phyloP scores from a whole-genome alignment of 1,140 invertebrate species.

The Heliconius eleuchia region DNA sequence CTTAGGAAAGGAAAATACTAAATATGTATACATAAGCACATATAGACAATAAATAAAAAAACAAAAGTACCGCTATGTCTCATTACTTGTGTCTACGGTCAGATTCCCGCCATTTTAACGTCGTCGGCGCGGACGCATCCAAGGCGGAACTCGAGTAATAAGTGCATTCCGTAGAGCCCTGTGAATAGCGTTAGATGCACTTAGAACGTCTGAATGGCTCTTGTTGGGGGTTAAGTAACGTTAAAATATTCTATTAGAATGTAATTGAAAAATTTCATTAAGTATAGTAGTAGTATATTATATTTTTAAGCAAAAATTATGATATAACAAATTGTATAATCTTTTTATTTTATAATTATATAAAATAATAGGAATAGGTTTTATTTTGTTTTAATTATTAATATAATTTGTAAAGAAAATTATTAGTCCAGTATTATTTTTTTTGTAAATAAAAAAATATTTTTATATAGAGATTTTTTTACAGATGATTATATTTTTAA shows the following conservation, averaged over 20 bases:
- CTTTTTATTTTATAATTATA: too few relatives aligned
- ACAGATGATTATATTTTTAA: too few relatives aligned
- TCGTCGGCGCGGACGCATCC: conserved; percentile 52
- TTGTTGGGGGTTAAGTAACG: conserved; percentile 32
- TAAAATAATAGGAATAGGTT: too few relatives aligned
- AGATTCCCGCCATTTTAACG: conserved; percentile 60
- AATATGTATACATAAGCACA: neutral
- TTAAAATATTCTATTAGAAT: neutral
- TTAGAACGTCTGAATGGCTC: conserved; percentile 61
- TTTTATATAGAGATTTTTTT: too few relatives aligned
- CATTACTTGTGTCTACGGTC: conserved; percentile 35
- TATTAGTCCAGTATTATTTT: too few relatives aligned
- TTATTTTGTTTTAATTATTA: too few relatives aligned
- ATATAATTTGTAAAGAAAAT: too few relatives aligned
- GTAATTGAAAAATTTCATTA: neutral
- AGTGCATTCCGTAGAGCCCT: conserved; percentile 58
- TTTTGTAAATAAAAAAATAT: too few relatives aligned
- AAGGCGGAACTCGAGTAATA: conserved; percentile 70
- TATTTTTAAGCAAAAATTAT: neutral
- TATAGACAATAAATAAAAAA: conserved; percentile 16
- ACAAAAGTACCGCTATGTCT: conserved; percentile 27
- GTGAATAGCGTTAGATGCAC: conserved; percentile 61
- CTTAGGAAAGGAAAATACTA: too few relatives aligned
- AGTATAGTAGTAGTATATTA: neutral
- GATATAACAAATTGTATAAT: too few relatives aligned